phyloP scores from a whole-genome alignment of 2,888 invertebrate species.

The Nomada ferruginata region DNA sequence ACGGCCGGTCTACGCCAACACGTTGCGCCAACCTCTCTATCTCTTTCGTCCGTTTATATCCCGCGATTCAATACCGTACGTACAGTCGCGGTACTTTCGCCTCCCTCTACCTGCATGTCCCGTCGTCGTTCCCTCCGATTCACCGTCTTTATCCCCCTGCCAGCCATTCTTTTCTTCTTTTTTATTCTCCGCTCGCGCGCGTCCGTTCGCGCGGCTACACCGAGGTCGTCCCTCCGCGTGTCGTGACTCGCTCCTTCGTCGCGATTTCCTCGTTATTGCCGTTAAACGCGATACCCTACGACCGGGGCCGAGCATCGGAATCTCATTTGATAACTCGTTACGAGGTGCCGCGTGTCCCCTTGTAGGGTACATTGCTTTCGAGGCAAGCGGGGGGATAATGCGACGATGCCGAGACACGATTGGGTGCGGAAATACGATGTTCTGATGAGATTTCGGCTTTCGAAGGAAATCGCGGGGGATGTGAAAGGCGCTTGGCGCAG shows the following conservation, averaged over 20 bases:
- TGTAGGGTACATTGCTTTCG: neutral
- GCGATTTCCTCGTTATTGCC: constrained; percentile 73
- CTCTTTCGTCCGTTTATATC: neutral
- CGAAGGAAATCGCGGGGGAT: neutral
- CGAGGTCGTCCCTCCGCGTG: constrained; percentile 30
- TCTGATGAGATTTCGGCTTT: neutral
- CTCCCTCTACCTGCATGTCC: constrained; percentile 7
- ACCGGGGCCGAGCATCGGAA: constrained; percentile 67
- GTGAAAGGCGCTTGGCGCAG: neutral
- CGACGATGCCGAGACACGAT: neutral
- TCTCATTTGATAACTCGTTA: constrained; percentile 73
- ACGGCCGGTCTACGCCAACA: constrained; percentile 45
- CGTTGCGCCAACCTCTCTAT: neutral
- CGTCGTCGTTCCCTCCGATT: constrained; percentile 36
- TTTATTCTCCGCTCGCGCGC: neutral
- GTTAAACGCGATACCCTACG: constrained; percentile 69
- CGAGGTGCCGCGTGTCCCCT: neutral
- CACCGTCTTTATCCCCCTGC: constrained; percentile 21
- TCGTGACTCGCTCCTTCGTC: constrained; percentile 66
- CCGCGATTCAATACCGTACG: neutral
- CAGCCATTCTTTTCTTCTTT: constrained; percentile 2
- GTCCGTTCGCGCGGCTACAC: constrained; percentile 6
- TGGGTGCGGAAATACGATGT: neutral
- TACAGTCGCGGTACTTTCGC: neutral
- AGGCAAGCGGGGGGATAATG: neutral